Base-by-base conservation (phyloP, 1,140 invertebrate genomes). In the Diorhabda carinulata region DNA sequence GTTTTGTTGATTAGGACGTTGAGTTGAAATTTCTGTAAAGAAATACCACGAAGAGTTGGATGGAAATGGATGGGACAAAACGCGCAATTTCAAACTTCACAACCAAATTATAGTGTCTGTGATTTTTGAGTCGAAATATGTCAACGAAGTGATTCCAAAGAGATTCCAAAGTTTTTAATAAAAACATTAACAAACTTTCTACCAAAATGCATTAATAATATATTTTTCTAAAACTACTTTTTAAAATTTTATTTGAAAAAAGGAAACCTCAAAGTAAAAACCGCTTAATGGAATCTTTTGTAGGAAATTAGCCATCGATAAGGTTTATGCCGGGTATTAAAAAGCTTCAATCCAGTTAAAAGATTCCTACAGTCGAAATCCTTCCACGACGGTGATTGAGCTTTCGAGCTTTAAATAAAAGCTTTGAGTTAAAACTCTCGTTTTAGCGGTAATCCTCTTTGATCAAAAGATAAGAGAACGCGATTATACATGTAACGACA, bases 381-480 rank as follows among this genome's bases (percentile, higher is more conserved):
- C 10, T 60, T 60, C 58, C 58, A 60, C 58, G 58, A 60, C 58
- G 58, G 42, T 60, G 58, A 40, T 57, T 57, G 4, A 57, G 25
- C 57, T 57, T 57, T 9, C n/a, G 6, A 40, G 25, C 25, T 25
- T 25, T 25, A 25, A 25, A 25, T 25, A 25, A 25, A 60, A 9
- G 58, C 58, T 60, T 60, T 60, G 42, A 60, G 25, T 25, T 25
- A 25, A 25, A 25, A 25, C 42, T 25, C 25, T 60, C 7, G 25
- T 41, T n/a, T 8, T 60, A 41, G 25, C 43, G 25, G 43, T 52
- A 42, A 43, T 45, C 7, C 43, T 40, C 43, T 42, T 61, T 61
- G 45, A 63, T 63, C 61, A 63, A 63, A 63, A 63, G 43, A 63
- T 63, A 43, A 63, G 43, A 63, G 61, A 43, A 45, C 45, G 43